phyloP scores from a whole-genome alignment of 1,140 invertebrate genomes.

The Microplitis mediator region DNA sequence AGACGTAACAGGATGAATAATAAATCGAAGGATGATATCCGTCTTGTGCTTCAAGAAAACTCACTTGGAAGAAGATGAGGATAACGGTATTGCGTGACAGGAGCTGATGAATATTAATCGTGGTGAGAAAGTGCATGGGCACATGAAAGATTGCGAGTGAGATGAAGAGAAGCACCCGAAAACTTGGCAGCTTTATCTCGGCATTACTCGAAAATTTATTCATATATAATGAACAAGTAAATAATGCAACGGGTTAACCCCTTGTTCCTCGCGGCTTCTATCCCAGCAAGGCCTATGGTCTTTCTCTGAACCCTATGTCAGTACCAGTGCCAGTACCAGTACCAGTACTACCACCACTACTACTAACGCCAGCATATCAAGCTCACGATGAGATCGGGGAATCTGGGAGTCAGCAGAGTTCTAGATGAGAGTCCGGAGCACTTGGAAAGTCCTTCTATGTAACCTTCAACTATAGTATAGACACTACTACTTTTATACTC shows the following conservation, averaged over 20 bases:
- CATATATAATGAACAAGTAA: slow-evolving; percentile 63
- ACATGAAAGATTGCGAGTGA: slow-evolving; percentile 14
- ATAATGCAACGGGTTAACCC: slow-evolving; percentile 62
- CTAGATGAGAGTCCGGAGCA: slow-evolving; percentile 10
- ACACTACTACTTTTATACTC: background rate
- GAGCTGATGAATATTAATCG: slow-evolving; percentile 61
- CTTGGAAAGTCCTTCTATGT: background rate
- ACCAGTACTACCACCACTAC: background rate
- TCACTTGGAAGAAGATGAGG: slow-evolving; percentile 49
- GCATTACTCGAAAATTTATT: slow-evolving; percentile 65
- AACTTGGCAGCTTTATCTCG: slow-evolving; percentile 65
- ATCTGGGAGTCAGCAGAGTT: slow-evolving; percentile 21
- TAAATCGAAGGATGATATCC: slow-evolving; percentile 14
- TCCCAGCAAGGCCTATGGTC: slow-evolving; percentile 20
- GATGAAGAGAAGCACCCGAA: slow-evolving; percentile 46
- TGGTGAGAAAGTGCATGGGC: slow-evolving; percentile 33
- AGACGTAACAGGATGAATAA: slow-evolving; percentile 7
- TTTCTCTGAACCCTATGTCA: slow-evolving; percentile 2
- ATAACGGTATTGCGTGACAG: slow-evolving; percentile 64
- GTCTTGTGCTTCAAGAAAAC: slow-evolving; percentile 4
- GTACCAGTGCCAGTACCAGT: background rate
- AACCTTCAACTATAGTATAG: background rate
- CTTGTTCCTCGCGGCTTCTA: slow-evolving; percentile 57
- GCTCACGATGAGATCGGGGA: slow-evolving; percentile 30
- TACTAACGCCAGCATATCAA: background rate